Conservation (phyloP, 2,888 invertebrate species). For the Phyto melanocephala region DNA sequence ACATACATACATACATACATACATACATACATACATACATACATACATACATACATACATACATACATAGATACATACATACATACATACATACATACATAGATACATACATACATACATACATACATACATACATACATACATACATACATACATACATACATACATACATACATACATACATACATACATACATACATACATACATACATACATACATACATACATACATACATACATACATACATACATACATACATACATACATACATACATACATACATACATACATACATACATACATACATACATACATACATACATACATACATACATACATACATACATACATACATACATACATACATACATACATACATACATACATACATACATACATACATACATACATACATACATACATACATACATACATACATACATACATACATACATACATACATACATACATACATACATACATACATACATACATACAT, state of each 20-base stretch:
- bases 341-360: not conserved
- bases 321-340: not conserved
- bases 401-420: not conserved
- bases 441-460: not conserved
- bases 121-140: not conserved
- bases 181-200: not conserved
- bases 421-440: not conserved
- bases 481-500: not conserved
- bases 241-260: not conserved
- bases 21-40: not conserved
- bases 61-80: not conserved
- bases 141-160: not conserved
- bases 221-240: constrained; percentile 5
- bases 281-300: not conserved
- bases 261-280: not conserved
- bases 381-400: not conserved
- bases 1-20: not conserved
- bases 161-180: constrained; percentile 1
- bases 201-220: not conserved
- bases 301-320: not conserved
- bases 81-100: not conserved
- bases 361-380: not conserved
- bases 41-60: not conserved
- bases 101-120: not conserved
- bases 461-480: not conserved